phyloP scores from a whole-genome alignment of 2,888 invertebrate genomes.

The Pandemis cinnamomeana region DNA sequence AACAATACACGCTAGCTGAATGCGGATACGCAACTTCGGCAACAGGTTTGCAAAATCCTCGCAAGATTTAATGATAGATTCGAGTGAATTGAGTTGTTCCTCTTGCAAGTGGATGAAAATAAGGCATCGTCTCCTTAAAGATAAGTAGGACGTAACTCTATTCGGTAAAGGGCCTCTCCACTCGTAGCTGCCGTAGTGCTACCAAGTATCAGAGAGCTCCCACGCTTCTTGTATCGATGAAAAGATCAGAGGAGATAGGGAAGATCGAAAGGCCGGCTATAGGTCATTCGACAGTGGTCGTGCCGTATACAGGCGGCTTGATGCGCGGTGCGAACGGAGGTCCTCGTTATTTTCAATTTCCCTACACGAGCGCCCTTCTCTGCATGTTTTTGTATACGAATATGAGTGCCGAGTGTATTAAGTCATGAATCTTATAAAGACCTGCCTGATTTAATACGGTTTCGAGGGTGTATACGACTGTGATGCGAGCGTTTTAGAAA shows the following conservation, averaged over 20 bases:
- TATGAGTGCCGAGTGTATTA: slow-evolving; percentile 77
- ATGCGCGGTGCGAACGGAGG: slow-evolving; percentile 79
- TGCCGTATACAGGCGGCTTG: slow-evolving; percentile 72
- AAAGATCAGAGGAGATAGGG: slow-evolving; percentile 67
- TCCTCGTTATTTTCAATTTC: slow-evolving; percentile 84
- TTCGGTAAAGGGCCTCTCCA: slow-evolving; percentile 81
- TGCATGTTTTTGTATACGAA: slow-evolving; percentile 74
- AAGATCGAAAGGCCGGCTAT: slow-evolving; percentile 64
- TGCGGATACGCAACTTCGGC: slow-evolving; percentile 3
- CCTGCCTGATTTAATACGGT: slow-evolving; percentile 70
- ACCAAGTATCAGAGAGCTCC: slow-evolving; percentile 70
- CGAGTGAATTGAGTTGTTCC: slow-evolving; percentile 68
- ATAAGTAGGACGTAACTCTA: slow-evolving; percentile 84
- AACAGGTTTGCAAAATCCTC: slow-evolving; percentile 24
- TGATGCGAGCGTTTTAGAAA: slow-evolving; percentile 38
- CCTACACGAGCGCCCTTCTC: slow-evolving; percentile 79
- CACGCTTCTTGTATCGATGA: slow-evolving; percentile 64
- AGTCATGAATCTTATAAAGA: slow-evolving; percentile 81
- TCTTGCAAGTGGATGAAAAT: slow-evolving; percentile 75
- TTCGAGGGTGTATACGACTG: slow-evolving; percentile 45
- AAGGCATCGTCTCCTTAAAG: slow-evolving; percentile 80
- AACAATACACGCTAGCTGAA: neutral
- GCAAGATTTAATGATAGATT: slow-evolving; percentile 40
- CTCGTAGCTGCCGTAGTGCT: slow-evolving; percentile 71
- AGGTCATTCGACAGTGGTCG: slow-evolving; percentile 72